These are phyloP conservation scores for Anomalospiza imberbis DNA, from an alignment of 2,797 vertebrate genomes.

Conservation along the genomic window DNA sequence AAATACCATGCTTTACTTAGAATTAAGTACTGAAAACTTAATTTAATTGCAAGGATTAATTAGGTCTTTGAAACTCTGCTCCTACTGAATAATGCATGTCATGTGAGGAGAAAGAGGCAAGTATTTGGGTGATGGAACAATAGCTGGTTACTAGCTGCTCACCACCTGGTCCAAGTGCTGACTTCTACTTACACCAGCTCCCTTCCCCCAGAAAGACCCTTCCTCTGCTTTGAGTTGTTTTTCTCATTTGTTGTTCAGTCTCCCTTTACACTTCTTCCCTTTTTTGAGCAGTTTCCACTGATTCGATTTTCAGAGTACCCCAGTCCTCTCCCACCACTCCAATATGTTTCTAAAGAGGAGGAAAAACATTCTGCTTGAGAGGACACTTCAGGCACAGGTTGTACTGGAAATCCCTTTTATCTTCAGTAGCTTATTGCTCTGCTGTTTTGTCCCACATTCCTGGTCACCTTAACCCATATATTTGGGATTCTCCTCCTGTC, in stretches of 20 bases:
- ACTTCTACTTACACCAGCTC: background rate
- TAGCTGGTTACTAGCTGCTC: background rate
- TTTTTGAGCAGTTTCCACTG: background rate
- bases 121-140: background rate
- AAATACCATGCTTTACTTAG: background rate
- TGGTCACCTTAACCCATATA: background rate
- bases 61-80: background rate
- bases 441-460: background rate
- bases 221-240: background rate
- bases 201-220: background rate
- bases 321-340: background rate
- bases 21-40: background rate
- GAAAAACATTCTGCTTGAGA: background rate
- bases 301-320: background rate
- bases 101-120: background rate
- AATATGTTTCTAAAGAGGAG: background rate
- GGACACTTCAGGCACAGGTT: background rate
- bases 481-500: background rate
- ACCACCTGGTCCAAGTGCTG: background rate
- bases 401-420: background rate
- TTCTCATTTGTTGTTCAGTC: background rate
- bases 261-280: background rate
- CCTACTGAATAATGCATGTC: background rate
- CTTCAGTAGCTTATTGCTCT: background rate
- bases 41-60: constrained; percentile 15